Conservation (phyloP, 2,888 invertebrate species). For the Chrysolina haemoptera region DNA sequence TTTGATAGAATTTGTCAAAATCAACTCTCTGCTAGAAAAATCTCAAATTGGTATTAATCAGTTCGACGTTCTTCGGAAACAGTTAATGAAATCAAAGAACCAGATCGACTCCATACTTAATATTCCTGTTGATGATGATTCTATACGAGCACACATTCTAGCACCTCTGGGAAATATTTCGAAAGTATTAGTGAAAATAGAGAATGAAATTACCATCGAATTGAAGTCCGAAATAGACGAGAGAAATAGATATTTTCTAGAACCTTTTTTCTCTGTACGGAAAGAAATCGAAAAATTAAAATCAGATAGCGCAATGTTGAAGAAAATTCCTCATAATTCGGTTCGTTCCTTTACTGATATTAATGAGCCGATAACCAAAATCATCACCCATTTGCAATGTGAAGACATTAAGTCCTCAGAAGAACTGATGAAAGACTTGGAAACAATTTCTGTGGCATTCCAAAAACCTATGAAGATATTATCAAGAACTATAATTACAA, state of each 20-base stretch:
- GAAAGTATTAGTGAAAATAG: slow-evolving; percentile 41
- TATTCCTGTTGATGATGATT: slow-evolving; percentile 43
- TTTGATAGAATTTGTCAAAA: slow-evolving; percentile 56
- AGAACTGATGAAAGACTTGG: slow-evolving; percentile 31
- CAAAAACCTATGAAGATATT: slow-evolving; percentile 46
- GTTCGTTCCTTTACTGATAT: slow-evolving; percentile 32
- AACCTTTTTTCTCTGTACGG: slow-evolving; percentile 39
- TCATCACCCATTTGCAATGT: slow-evolving; percentile 36
- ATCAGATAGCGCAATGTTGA: slow-evolving; percentile 36
- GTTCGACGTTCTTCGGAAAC: slow-evolving; percentile 35
- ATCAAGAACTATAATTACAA: slow-evolving; percentile 39
- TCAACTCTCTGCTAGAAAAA: slow-evolving; percentile 54
- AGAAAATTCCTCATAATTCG: slow-evolving; percentile 33
- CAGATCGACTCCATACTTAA: slow-evolving; percentile 43
- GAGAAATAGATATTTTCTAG: slow-evolving; percentile 37
- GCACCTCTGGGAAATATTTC: slow-evolving; percentile 48
- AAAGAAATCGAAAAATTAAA: slow-evolving; percentile 41
- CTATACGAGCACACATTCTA: slow-evolving; percentile 40
- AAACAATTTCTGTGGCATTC: slow-evolving; percentile 32
- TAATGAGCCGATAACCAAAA: slow-evolving; percentile 34
- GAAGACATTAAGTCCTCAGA: slow-evolving; percentile 26
- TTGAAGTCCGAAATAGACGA: slow-evolving; percentile 28
- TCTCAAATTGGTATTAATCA: slow-evolving; percentile 30
- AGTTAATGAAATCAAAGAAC: slow-evolving; percentile 39
- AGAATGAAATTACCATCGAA: slow-evolving; percentile 32